Evolutionary conservation across 2,113 vertebrate genomes (phyloP), one percentile per base, ranked within the genome.

Genomic region (Poeciliopsis occidentalis): DNA sequence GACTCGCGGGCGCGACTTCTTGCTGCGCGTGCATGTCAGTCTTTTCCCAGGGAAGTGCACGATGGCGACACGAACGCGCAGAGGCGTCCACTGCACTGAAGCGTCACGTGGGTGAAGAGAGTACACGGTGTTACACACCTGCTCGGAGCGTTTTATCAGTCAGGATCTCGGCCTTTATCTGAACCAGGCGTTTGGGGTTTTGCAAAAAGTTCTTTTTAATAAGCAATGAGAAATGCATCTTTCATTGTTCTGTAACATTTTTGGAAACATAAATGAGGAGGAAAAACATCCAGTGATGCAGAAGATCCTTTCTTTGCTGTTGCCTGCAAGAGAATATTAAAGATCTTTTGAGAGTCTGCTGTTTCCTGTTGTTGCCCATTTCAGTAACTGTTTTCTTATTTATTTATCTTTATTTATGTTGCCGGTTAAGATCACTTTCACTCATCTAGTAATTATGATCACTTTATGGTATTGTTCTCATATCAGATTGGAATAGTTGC

Each of bases 71-170:
- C 13, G 82, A 34, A 75, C 83, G 78, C 75, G 87, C 83, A 65
- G 27, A 68, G 75, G 64, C 71, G 73, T 73, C 57, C 32, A 77
- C 86, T 85, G 85, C 85, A 65, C 71, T 27, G 85, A 47, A 51
- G 70, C 57, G 30, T 88, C 90, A 90, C 87, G 86, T 89, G 87
- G 37, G 41, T 22, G 24, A 64, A 44, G 78, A 44, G 69, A 73
- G 71, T 13, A 57, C 77, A 64, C 17, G 41, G 73, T 63, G 69
- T 76, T 73, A 61, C 80, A 73, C 83, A 83, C 81, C 85, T 84
- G 75, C 75, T 37, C 73, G 37, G 24, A 26, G 7, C 39, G 37
- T 70, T n/a, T 22, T 17, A 22, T 87, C 70, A 29, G 71, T 67
- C 71, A n/a, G 32, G 31, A 74, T 51, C 64, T 29, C 17, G 64